Conservation (phyloP, 64 coral and sea anemone species). For the Catalaphyllia jardinei region DNA sequence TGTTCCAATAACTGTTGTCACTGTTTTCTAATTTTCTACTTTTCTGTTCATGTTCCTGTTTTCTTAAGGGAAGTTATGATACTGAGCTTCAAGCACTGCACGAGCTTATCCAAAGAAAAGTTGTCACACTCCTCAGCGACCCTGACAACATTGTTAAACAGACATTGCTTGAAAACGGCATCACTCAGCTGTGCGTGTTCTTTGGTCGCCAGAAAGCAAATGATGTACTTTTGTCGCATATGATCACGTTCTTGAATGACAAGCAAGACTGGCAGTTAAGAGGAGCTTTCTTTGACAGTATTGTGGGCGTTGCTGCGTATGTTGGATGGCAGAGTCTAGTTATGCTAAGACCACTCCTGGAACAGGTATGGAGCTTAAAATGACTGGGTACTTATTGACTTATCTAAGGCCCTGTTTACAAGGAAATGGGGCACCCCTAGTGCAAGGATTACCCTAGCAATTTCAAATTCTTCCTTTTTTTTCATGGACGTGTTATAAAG, state of each 20-base stretch:
- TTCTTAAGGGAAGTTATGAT: constrained; percentile 68
- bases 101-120: constrained; percentile 77
- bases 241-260: constrained; percentile 98
- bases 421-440: too few relatives aligned
- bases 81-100: constrained; percentile 73
- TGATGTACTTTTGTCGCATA: constrained; percentile 89
- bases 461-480: too few relatives aligned
- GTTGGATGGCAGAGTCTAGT: constrained; percentile 98
- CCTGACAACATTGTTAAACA: constrained; percentile 96
- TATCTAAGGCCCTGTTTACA: too few relatives aligned
- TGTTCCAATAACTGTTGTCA: not conserved
- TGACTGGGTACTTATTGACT: not conserved
- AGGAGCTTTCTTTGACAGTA: constrained; percentile 95
- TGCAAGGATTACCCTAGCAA: too few relatives aligned
- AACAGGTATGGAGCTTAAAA: constrained; percentile 61
- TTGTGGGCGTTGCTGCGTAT: constrained; percentile 94
- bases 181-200: constrained; percentile 94
- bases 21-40: not conserved
- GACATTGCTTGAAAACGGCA: constrained; percentile 94
- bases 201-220: constrained; percentile 99
- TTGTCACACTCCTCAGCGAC: constrained; percentile 82
- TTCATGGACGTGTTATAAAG: too few relatives aligned
- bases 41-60: not conserved
- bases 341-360: constrained; percentile 87
- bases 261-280: constrained; percentile 96